A percentile compares a stretch with the other conserved stretches of the same genome.
These are phyloP conservation scores for Sebastes flavidus DNA, from an alignment of 2,797 vertebrate species.

Conservation along the genomic window DNA sequence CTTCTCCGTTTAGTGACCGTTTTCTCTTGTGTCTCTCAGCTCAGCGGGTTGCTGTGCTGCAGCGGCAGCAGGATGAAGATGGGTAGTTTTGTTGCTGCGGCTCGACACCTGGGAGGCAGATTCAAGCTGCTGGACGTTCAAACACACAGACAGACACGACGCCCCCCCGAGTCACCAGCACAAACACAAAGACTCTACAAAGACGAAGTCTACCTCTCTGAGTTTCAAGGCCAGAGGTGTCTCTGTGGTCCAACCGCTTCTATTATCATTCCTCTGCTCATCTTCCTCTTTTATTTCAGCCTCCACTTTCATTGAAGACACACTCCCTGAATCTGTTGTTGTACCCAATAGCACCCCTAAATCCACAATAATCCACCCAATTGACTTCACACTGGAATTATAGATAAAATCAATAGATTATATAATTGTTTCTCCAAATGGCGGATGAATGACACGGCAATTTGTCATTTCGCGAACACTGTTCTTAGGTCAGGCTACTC, in stretches of 20 bases:
- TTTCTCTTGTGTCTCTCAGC: conserved; percentile 1
- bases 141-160: conserved; percentile 26
- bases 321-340: neutral
- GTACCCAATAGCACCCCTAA: neutral
- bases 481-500: too few relatives aligned
- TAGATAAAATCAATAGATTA: too few relatives aligned
- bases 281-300: conserved; percentile 4
- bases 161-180: conserved; percentile 23
- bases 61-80: conserved; percentile 17
- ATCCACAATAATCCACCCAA: neutral
- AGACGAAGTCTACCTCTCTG: conserved; percentile 24
- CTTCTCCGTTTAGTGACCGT: conserved; percentile 6
- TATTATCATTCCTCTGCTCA: conserved; percentile 25
- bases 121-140: conserved; percentile 44
- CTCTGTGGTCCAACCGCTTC: conserved; percentile 19
- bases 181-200: conserved; percentile 48
- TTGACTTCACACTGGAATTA: neutral
- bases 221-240: conserved; percentile 49
- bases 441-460: too few relatives aligned
- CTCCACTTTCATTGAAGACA: neutral
- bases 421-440: neutral
- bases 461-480: too few relatives aligned
- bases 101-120: conserved; percentile 49
- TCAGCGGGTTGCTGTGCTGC: conserved; percentile 16
- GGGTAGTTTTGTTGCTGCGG: conserved; percentile 37